Conservation (phyloP, 2,797 vertebrate genomes). For the Dermochelys coriacea region DNA sequence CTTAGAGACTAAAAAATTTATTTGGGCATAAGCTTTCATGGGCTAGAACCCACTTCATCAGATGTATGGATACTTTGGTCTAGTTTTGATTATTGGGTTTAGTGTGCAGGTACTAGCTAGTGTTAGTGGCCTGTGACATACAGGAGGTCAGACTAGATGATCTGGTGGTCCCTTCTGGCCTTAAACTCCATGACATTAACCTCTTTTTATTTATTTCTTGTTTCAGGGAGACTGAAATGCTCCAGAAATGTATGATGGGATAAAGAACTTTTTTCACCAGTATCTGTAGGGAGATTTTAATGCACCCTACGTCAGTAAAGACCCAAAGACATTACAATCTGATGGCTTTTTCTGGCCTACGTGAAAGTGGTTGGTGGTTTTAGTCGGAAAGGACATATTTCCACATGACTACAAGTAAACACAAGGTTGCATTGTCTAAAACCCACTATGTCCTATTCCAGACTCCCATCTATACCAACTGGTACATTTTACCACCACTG, state of each 20-base stretch:
- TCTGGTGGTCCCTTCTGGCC: neutral
- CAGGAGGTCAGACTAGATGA: neutral
- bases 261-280: conserved; percentile 26
- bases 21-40: no score
- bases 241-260: conserved; percentile 15
- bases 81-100: neutral
- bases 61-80: neutral
- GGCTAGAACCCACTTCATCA: no score
- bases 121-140: neutral
- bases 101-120: neutral
- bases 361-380: neutral
- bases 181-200: neutral
- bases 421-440: neutral
- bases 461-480: neutral
- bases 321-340: neutral
- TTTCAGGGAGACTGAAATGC: conserved; percentile 27
- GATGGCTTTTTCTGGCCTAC: neutral
- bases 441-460: neutral
- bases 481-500: neutral
- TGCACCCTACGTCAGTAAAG: neutral
- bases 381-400: neutral
- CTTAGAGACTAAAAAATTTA: no score
- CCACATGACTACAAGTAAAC: neutral
- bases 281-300: neutral
- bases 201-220: conserved; percentile 50